These are phyloP conservation scores for Pegoplata infirma DNA, from an alignment of 2,888 invertebrate genomes.

Conservation along the genomic window DNA sequence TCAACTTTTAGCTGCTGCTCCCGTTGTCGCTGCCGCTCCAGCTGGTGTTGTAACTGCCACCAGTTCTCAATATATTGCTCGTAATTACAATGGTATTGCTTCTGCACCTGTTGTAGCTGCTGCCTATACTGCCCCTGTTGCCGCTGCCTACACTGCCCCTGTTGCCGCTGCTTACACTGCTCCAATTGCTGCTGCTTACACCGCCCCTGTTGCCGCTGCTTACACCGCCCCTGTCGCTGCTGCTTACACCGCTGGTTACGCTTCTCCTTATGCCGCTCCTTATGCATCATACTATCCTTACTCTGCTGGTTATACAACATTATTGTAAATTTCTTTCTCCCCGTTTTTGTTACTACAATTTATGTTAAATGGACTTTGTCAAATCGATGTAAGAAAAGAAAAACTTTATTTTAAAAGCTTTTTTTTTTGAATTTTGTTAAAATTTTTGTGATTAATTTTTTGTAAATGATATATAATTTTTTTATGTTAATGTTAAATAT, in stretches of 20 bases:
- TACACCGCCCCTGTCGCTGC: conserved; percentile 64
- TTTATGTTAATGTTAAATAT: neutral
- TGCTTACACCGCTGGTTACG: conserved; percentile 75
- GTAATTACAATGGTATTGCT: conserved; percentile 69
- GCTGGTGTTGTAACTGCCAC: conserved; percentile 75
- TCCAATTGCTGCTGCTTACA: conserved; percentile 58
- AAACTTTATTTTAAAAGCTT: conserved; percentile 42
- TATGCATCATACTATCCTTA: conserved; percentile 15
- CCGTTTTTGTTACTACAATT: neutral
- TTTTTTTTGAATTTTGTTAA: conserved; percentile 44
- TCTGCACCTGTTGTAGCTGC: conserved; percentile 79
- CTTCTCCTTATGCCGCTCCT: conserved; percentile 65
- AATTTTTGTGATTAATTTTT: conserved; percentile 32
- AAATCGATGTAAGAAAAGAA: conserved; percentile 1
- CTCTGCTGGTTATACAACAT: conserved; percentile 68
- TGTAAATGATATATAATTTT: conserved; percentile 2
- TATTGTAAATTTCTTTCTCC: conserved; percentile 64
- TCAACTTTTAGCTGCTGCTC: conserved; percentile 66
- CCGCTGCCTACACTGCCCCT: conserved; percentile 67
- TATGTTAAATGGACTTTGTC: conserved; percentile 39
- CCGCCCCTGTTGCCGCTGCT: conserved; percentile 53
- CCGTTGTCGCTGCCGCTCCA: no score
- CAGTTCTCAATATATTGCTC: conserved; percentile 76
- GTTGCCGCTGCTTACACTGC: conserved; percentile 66
- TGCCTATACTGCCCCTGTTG: conserved; percentile 69